Conservation (phyloP, 2,888 invertebrate genomes). For the Automeris io region DNA sequence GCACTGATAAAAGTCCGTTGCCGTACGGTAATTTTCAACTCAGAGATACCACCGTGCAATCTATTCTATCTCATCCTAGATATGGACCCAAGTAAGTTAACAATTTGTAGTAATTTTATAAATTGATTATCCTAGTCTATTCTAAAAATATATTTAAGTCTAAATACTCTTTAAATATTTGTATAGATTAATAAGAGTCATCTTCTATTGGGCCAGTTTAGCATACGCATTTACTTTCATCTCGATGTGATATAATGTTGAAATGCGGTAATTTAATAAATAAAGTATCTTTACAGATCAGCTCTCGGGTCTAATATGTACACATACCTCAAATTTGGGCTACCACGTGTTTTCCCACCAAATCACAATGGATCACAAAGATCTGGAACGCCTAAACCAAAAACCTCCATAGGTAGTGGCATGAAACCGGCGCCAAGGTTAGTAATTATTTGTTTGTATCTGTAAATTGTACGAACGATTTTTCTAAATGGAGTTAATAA, state of each 20-base stretch:
- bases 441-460: background rate
- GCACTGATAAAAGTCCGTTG: slow-evolving; percentile 93
- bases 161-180: no score
- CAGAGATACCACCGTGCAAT: slow-evolving; percentile 94
- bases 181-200: no score
- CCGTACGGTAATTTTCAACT: slow-evolving; percentile 97
- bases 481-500: no score
- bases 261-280: no score
- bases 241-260: no score
- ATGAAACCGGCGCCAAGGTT: slow-evolving; percentile 74
- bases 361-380: slow-evolving; percentile 84
- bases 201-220: no score
- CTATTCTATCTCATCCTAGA: slow-evolving; percentile 91
- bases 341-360: slow-evolving; percentile 94
- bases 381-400: slow-evolving; percentile 80
- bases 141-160: no score
- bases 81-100: slow-evolving; percentile 90
- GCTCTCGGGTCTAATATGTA: slow-evolving; percentile 94
- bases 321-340: slow-evolving; percentile 94
- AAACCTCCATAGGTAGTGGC: slow-evolving; percentile 71
- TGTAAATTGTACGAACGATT: background rate
- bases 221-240: no score
- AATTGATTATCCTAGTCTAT: no score
- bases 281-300: slow-evolving; percentile 82
- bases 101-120: no score